These are phyloP conservation scores for Dromas ardeola DNA, from an alignment of 2,113 vertebrate species.

Conservation along the genomic window DNA sequence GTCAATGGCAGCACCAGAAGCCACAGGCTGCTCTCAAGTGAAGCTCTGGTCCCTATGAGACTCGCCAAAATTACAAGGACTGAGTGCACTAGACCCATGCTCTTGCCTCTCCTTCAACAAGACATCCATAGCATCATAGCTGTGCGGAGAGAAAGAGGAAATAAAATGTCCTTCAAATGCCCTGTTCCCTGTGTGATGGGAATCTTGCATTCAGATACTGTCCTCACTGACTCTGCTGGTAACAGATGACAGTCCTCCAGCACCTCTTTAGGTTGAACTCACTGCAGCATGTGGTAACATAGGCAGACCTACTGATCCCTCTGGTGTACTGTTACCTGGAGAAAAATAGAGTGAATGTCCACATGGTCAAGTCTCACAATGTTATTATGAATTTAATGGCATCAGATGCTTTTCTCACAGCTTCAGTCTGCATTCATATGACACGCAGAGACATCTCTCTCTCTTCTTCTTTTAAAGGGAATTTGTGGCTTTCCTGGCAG, in stretches of 20 bases:
- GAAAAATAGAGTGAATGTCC: background rate
- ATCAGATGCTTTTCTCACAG: background rate
- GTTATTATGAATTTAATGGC: background rate
- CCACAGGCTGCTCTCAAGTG: background rate
- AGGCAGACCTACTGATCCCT: background rate
- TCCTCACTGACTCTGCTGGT: background rate
- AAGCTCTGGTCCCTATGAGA: background rate
- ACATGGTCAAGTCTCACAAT: background rate
- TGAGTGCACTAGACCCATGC: background rate
- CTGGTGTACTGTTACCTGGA: background rate
- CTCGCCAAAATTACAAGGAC: background rate
- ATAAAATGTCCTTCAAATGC: background rate
- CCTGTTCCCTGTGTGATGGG: background rate
- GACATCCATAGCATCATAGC: background rate
- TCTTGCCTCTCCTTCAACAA: background rate
- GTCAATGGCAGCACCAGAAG: background rate
- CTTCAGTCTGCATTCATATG: background rate
- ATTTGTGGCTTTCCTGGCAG: background rate
- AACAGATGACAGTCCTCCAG: background rate
- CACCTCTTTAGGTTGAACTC: background rate
- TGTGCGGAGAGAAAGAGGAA: background rate
- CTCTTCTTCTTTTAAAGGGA: background rate
- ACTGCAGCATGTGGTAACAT: background rate
- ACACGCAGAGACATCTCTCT: background rate
- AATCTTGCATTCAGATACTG: background rate